Percentiles rank a stretch among this genome's conserved stretches.
Conservation (phyloP, 2,797 vertebrate genomes). For the Typhlichthys eigenmanni region DNA sequence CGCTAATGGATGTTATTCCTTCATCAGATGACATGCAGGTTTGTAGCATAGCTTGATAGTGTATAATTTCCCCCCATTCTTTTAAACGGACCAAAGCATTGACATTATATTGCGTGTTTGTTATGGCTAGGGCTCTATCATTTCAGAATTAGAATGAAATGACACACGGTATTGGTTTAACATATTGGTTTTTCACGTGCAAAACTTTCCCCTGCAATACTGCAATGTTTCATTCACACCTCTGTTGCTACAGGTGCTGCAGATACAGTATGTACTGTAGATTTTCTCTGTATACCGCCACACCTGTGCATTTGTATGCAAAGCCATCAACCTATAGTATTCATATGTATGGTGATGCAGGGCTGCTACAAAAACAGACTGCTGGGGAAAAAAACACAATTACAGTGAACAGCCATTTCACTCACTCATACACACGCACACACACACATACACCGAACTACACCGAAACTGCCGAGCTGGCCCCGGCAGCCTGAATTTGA, state of each 20-base stretch:
- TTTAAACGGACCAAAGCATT: too few species aligned
- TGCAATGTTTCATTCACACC: slow-evolving; percentile 19
- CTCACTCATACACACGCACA: slow-evolving; percentile 1
- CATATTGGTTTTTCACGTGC: neutral
- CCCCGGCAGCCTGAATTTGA: slow-evolving; percentile 57
- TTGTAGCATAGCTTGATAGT: neutral
- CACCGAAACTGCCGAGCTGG: neutral
- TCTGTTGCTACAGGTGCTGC: slow-evolving; percentile 9
- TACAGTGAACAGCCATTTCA: slow-evolving; percentile 41
- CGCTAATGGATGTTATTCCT: neutral
- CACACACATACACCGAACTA: neutral
- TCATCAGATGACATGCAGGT: slow-evolving; percentile 17
- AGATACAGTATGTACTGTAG: slow-evolving; percentile 4
- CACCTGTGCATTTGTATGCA: slow-evolving; percentile 22
- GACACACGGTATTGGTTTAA: too few species aligned
- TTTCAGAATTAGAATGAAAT: too few species aligned
- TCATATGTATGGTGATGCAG: slow-evolving; percentile 36
- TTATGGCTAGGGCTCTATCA: neutral
- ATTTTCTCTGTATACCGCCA: slow-evolving; percentile 22
- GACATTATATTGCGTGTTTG: neutral
- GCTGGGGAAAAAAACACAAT: slow-evolving; percentile 47
- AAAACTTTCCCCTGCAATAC: neutral
- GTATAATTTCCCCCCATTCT: neutral
- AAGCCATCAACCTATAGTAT: slow-evolving; percentile 23
- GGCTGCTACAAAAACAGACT: slow-evolving; percentile 35